Conservation (phyloP, 2,113 vertebrate species). For the Hemiscyllium ocellatum region DNA sequence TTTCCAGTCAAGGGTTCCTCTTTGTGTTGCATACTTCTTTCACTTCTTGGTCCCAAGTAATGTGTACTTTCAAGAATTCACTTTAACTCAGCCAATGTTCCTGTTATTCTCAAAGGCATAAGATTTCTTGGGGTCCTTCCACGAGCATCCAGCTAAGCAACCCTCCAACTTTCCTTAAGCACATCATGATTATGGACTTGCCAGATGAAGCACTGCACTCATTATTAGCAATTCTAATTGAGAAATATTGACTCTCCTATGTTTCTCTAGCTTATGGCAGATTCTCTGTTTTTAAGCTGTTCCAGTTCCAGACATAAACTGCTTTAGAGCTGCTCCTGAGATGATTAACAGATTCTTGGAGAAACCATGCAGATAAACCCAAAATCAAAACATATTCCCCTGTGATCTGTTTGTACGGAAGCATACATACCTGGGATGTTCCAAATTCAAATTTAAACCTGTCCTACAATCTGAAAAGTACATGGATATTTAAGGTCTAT, state of each 20-base stretch:
- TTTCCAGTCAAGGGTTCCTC: too few species aligned
- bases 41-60: not conserved
- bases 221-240: not conserved
- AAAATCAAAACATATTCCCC: too few species aligned
- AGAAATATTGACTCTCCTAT: not conserved
- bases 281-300: too few species aligned
- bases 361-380: too few species aligned
- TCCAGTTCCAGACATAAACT: too few species aligned
- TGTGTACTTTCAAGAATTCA: not conserved
- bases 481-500: too few species aligned
- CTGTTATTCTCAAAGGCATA: not conserved
- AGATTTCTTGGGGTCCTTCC: not conserved
- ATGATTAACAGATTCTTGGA: too few species aligned
- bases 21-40: not conserved
- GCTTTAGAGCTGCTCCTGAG: too few species aligned
- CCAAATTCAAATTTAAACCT: too few species aligned
- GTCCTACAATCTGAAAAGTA: too few species aligned
- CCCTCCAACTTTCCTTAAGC: not conserved
- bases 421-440: too few species aligned
- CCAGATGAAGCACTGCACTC: not conserved
- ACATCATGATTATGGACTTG: not conserved
- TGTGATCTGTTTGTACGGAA: too few species aligned
- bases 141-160: not conserved
- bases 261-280: not conserved
- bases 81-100: not conserved